Evolutionary conservation across 2,113 vertebrate genomes (phyloP).

Genomic region (Herpetotheres cachinnans): DNA sequence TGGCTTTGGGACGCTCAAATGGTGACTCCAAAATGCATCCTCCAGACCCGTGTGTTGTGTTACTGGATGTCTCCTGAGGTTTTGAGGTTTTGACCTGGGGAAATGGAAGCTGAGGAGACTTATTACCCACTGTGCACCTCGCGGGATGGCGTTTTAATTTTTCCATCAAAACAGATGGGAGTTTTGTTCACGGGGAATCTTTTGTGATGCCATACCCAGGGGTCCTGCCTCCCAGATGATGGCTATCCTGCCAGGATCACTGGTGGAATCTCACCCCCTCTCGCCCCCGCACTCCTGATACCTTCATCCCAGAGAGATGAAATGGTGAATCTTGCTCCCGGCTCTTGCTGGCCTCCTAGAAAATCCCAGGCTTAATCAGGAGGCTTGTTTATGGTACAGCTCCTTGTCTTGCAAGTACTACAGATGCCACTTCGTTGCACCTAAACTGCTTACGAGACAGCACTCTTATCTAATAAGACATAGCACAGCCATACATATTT

Average conservation of each 20-base stretch:
- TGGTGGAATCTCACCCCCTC: not conserved
- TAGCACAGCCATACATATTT: conserved; percentile 71
- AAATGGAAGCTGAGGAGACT: not conserved
- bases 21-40: not conserved
- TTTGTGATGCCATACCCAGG: not conserved
- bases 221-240: not conserved
- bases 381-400: conserved; percentile 51
- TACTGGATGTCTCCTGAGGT: not conserved
- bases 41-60: accelerated
- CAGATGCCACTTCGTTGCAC: conserved; percentile 64
- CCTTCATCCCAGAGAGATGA: not conserved
- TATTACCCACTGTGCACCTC: accelerated
- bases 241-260: not conserved
- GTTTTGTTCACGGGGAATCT: not conserved
- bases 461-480: conserved; percentile 69
- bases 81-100: not conserved
- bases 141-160: accelerated
- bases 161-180: not conserved
- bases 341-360: conserved; percentile 6
- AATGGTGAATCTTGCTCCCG: accelerated
- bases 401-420: conserved; percentile 51
- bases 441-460: conserved; percentile 71
- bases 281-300: not conserved
- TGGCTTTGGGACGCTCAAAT: not conserved
- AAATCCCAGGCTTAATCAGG: conserved; percentile 54